Conservation (phyloP, 2,113 vertebrate genomes). For the Parus major region DNA sequence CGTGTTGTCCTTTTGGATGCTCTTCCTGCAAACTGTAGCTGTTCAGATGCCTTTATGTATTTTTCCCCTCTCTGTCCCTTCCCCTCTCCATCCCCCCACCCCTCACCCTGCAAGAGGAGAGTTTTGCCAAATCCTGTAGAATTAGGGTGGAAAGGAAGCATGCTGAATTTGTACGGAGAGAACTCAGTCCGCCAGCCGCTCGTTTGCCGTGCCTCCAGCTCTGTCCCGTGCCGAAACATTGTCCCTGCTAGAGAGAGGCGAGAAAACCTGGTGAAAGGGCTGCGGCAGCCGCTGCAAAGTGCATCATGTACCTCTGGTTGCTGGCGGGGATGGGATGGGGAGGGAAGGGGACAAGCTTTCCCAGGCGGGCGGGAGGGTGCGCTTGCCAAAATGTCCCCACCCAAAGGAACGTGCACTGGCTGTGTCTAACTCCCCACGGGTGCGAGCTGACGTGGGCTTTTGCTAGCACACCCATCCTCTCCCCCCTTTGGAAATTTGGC, state of each 20-base stretch:
- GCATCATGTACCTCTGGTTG: conserved; percentile 50
- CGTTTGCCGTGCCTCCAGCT: neutral
- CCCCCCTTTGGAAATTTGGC: conserved; percentile 62
- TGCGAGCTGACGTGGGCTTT: conserved; percentile 49
- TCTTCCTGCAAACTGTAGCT: neutral
- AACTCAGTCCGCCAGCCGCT: neutral
- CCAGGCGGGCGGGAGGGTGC: conserved; percentile 20
- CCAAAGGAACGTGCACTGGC: conserved; percentile 49
- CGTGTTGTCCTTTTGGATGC: neutral
- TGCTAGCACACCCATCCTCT: conserved; percentile 56
- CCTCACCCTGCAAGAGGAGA: neutral
- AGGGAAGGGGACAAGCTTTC: conserved; percentile 57
- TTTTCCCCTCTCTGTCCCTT: neutral
- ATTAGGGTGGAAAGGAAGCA: neutral
- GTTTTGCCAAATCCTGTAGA: neutral
- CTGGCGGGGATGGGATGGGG: conserved; percentile 43
- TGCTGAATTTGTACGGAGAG: neutral
- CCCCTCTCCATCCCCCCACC: neutral
- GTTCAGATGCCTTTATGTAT: neutral
- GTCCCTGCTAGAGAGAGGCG: neutral
- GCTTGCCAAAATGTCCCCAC: conserved; percentile 48
- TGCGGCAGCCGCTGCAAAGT: conserved; percentile 22
- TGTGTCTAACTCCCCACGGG: conserved; percentile 46
- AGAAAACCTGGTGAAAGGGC: conserved; percentile 23
- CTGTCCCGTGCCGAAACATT: neutral